Evolutionary conservation across 1,140 invertebrate species (phyloP).

Genomic region (Xylocopa sonorina): DNA sequence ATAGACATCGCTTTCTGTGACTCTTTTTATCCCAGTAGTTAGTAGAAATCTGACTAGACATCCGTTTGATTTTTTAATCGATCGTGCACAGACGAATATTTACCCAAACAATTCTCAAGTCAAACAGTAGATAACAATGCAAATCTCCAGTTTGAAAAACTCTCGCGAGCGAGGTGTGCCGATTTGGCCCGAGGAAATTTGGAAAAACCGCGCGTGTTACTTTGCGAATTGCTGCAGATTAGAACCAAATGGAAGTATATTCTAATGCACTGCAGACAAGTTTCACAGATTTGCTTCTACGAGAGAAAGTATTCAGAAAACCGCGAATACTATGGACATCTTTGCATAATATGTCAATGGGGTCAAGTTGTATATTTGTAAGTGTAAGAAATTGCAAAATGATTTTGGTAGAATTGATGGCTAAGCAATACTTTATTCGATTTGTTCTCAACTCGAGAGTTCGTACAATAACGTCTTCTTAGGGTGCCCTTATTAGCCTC

Average conservation of each 20-base stretch:
- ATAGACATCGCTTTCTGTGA: neutral
- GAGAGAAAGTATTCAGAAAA: neutral
- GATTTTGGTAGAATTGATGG: too few relatives aligned
- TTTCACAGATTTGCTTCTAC: neutral
- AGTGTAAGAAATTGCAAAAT: too few relatives aligned
- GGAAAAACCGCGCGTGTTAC: neutral
- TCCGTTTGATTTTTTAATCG: neutral
- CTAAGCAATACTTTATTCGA: too few relatives aligned
- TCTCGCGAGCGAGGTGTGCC: neutral
- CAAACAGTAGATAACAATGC: neutral
- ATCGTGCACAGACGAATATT: conserved; percentile 14
- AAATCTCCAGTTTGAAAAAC: neutral
- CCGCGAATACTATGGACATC: neutral
- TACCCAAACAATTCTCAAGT: conserved; percentile 32
- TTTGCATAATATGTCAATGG: neutral
- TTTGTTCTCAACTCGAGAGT: too few relatives aligned
- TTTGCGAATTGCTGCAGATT: conserved; percentile 12
- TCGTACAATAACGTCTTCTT: too few relatives aligned
- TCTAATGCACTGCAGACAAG: neutral
- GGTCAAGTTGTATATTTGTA: conserved; percentile 40
- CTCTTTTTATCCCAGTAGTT: neutral
- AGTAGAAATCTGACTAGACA: conserved; percentile 20
- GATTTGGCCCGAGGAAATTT: neutral
- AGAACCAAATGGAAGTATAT: conserved; percentile 5
- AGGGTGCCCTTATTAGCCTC: too few relatives aligned